Evolutionary conservation across 1,140 invertebrate species (phyloP).

Genomic region (Argopecten irradians): DNA sequence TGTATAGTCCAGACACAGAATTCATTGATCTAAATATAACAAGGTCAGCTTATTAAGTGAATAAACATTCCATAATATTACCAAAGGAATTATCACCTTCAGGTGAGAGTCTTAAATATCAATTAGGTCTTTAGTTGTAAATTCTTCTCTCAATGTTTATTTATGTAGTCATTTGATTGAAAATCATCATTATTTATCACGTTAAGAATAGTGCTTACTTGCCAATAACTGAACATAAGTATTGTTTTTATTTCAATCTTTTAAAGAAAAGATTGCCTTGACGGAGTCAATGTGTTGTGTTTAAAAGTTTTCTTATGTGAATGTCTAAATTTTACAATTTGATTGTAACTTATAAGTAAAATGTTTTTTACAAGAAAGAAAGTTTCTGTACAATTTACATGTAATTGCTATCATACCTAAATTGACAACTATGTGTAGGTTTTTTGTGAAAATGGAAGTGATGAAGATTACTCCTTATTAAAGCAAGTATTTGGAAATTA

Average conservation of each 20-base stretch:
- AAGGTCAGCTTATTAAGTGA: too few species aligned
- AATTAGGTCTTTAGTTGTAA: background rate
- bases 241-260: background rate
- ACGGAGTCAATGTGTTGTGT: background rate
- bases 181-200: background rate
- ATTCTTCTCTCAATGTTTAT: background rate
- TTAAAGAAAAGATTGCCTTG: background rate
- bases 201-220: background rate
- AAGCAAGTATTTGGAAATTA: too few species aligned
- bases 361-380: background rate
- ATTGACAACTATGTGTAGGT: too few species aligned
- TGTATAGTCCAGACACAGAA: too few species aligned
- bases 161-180: background rate
- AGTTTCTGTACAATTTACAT: background rate
- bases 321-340: background rate
- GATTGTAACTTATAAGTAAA: background rate
- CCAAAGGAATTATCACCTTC: background rate
- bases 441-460: too few species aligned
- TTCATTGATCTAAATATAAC: too few species aligned
- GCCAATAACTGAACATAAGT: too few species aligned
- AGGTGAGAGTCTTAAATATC: too few species aligned
- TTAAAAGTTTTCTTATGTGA: background rate
- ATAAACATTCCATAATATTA: background rate
- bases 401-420: background rate
- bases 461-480: too few species aligned